Percentiles rank a stretch among this genome's conserved stretches.
Evolutionary conservation across 2,888 invertebrate genomes (phyloP).

Genomic region (Rhagium mordax): DNA sequence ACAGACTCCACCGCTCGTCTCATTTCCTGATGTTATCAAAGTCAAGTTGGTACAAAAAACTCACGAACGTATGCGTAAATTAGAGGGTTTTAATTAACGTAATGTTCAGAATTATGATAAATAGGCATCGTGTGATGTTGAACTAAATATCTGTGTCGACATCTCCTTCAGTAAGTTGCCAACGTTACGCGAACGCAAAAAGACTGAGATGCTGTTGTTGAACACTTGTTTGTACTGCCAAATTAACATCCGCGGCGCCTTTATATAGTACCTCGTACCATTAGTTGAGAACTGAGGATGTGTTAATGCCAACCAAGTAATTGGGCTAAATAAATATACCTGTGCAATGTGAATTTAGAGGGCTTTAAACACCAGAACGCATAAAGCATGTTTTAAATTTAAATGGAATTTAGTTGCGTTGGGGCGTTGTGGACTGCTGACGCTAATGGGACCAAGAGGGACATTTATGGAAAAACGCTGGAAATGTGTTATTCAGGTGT

Average conservation of each 20-base stretch:
- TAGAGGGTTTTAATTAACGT: background rate
- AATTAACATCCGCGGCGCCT: slow-evolving; percentile 48
- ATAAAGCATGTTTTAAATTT: too few relatives aligned
- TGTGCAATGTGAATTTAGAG: too few relatives aligned
- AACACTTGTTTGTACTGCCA: slow-evolving; percentile 46
- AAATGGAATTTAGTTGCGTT: too few relatives aligned
- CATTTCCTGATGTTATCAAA: background rate
- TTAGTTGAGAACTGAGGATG: slow-evolving; percentile 26
- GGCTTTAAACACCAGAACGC: too few relatives aligned
- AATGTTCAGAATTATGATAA: slow-evolving; percentile 8
- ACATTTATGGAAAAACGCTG: too few relatives aligned
- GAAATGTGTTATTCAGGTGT: too few relatives aligned
- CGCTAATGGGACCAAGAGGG: too few relatives aligned
- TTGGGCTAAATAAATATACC: background rate
- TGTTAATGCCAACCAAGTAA: slow-evolving; percentile 6
- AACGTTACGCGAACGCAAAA: slow-evolving; percentile 50
- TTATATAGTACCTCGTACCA: slow-evolving; percentile 42
- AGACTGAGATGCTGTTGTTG: slow-evolving; percentile 45
- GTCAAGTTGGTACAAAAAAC: background rate
- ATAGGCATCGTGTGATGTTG: slow-evolving; percentile 29
- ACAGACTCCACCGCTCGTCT: background rate
- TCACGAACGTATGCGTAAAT: background rate
- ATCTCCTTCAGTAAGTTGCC: slow-evolving; percentile 43
- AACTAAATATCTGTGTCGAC: slow-evolving; percentile 57
- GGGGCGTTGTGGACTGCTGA: too few relatives aligned